Conservation (phyloP, 2,797 vertebrate genomes). For the Lithobates sylvaticus region DNA sequence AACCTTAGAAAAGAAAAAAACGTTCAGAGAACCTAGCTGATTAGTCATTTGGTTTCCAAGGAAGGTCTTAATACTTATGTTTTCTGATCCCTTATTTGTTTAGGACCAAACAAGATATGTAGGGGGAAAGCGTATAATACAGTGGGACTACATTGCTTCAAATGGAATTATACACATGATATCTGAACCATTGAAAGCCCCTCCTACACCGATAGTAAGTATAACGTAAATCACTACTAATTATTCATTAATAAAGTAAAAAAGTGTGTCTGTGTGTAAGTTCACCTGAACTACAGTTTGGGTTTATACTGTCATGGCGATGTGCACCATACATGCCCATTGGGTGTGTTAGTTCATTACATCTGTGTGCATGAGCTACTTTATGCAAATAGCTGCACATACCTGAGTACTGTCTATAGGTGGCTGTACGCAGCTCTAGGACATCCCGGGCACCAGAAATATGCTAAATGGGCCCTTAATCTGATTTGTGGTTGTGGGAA, state of each 20-base stretch:
- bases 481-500: too few species aligned
- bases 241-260: background rate
- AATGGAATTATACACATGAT: conserved; percentile 94
- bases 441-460: too few species aligned
- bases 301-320: background rate
- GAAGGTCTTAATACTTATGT: background rate
- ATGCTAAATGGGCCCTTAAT: too few species aligned
- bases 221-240: background rate
- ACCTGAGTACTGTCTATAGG: too few species aligned
- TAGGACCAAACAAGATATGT: conserved; percentile 82
- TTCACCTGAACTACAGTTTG: background rate
- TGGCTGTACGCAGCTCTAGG: too few species aligned
- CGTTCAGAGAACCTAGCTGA: too few species aligned
- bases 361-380: too few species aligned
- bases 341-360: too few species aligned
- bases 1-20: too few species aligned
- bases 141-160: conserved; percentile 85
- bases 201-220: conserved; percentile 77
- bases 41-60: background rate
- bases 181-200: conserved; percentile 85
- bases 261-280: background rate
- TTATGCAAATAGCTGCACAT: too few species aligned
- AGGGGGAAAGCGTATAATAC: conserved; percentile 81
- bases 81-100: conserved; percentile 13
- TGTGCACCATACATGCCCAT: background rate